A percentile compares a stretch with the other conserved stretches of the same genome.
Conservation (phyloP, 1,140 invertebrate species). For the Drosophila subpulchrella region DNA sequence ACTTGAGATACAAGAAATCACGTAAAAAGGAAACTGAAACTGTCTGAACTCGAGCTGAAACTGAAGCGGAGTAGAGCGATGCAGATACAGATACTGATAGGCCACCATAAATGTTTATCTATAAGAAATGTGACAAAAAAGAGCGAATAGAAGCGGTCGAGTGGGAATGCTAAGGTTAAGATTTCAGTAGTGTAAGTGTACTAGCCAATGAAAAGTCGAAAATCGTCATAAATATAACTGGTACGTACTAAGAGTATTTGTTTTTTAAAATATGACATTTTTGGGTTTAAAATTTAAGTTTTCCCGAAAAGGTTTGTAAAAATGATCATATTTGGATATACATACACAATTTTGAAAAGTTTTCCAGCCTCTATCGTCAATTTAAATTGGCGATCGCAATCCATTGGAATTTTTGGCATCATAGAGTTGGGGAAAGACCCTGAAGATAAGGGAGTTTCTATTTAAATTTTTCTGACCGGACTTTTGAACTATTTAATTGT, state of each 20-base stretch:
- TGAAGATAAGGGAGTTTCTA: neutral
- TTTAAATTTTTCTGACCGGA: neutral
- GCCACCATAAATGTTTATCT: conserved; percentile 66
- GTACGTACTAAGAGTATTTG: too few species aligned
- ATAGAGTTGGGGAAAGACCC: neutral
- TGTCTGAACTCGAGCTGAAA: conserved; percentile 30
- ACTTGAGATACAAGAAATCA: conserved; percentile 74
- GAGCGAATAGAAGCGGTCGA: conserved; percentile 9
- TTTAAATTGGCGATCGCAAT: neutral
- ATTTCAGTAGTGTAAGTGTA: neutral
- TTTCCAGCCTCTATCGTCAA: neutral
- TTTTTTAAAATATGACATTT: too few species aligned
- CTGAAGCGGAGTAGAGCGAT: conserved; percentile 26
- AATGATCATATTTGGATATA: too few species aligned
- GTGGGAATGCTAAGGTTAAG: conserved; percentile 12
- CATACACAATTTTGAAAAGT: too few species aligned
- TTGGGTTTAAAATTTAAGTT: too few species aligned
- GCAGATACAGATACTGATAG: conserved; percentile 58
- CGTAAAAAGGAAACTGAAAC: conserved; percentile 57
- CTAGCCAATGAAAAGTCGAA: neutral
- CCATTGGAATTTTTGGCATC: neutral
- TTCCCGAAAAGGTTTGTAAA: too few species aligned
- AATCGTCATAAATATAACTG: neutral
- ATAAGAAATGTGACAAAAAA: conserved; percentile 35
- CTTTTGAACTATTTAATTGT: neutral